Conservation (phyloP, 2,113 vertebrate genomes). For the Phocoena sinus region DNA sequence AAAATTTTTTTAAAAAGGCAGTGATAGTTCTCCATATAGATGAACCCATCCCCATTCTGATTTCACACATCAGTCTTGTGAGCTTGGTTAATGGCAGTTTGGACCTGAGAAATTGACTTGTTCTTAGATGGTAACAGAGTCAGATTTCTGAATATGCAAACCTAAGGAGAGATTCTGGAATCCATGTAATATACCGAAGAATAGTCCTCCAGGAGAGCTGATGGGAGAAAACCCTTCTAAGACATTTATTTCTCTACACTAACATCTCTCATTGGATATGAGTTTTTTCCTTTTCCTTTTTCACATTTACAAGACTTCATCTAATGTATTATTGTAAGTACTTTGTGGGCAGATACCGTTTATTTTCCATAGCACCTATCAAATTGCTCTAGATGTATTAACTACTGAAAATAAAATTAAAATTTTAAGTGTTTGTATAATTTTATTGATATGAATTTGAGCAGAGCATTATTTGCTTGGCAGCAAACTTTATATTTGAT, state of each 20-base stretch:
- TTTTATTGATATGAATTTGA: slow-evolving; percentile 33
- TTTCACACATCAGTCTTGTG: neutral
- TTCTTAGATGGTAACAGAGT: neutral
- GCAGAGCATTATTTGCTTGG: neutral
- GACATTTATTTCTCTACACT: rapidly evolving
- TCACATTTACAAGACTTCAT: neutral
- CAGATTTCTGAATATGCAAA: neutral
- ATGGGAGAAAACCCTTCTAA: neutral
- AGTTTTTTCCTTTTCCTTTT: neutral
- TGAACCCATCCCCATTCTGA: neutral
- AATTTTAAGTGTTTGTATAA: slow-evolving; percentile 19
- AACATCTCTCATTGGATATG: neutral
- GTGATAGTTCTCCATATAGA: neutral
- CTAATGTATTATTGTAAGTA: neutral
- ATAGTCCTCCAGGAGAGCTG: neutral
- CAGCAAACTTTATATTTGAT: neutral
- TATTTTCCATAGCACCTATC: slow-evolving; percentile 5
- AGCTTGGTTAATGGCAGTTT: neutral
- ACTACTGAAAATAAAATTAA: slow-evolving; percentile 45
- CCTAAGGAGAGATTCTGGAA: neutral
- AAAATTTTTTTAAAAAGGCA: neutral
- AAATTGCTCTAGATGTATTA: slow-evolving; percentile 41
- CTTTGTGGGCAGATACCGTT: neutral
- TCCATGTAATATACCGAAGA: neutral
- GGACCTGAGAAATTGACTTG: neutral